phyloP scores from a whole-genome alignment of 2,797 vertebrate species.

The Apogon talboti region DNA sequence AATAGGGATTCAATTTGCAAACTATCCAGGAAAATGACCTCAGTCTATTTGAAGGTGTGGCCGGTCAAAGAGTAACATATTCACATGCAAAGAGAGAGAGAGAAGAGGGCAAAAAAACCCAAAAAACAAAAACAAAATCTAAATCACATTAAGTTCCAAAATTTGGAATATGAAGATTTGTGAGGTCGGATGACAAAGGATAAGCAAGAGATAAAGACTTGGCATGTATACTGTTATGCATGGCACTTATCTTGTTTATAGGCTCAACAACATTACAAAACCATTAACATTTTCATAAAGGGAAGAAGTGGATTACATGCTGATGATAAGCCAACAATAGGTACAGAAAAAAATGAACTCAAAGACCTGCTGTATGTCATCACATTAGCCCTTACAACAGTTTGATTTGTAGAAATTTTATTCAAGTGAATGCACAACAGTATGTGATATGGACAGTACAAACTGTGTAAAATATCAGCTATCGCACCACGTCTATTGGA shows the following conservation, averaged over 20 bases:
- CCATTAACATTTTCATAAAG: constrained; percentile 48
- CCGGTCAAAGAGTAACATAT: constrained; percentile 56
- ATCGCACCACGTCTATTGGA: too few relatives aligned
- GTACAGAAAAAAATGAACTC: constrained; percentile 15
- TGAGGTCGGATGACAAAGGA: constrained; percentile 28
- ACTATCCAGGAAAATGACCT: constrained; percentile 77
- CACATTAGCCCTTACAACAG: background rate
- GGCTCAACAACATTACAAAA: constrained; percentile 51
- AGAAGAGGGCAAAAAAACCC: constrained; percentile 7
- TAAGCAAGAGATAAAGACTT: constrained; percentile 49
- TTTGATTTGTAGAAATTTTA: background rate
- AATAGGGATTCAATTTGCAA: constrained; percentile 61
- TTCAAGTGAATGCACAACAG: background rate
- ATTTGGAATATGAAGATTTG: background rate
- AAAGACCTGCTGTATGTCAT: too few relatives aligned
- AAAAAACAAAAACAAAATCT: too few relatives aligned
- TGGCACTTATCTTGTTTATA: constrained; percentile 52
- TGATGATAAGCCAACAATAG: constrained; percentile 20
- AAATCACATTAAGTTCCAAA: constrained; percentile 7
- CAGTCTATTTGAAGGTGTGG: constrained; percentile 78
- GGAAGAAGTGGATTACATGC: constrained; percentile 42
- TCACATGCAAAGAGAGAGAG: constrained; percentile 44
- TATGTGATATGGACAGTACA: background rate
- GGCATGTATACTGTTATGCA: constrained; percentile 20
- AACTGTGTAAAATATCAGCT: background rate